These are phyloP conservation scores for Gasterosteus aculeatus DNA, from an alignment of 2,113 vertebrate species.

Conservation along the genomic window DNA sequence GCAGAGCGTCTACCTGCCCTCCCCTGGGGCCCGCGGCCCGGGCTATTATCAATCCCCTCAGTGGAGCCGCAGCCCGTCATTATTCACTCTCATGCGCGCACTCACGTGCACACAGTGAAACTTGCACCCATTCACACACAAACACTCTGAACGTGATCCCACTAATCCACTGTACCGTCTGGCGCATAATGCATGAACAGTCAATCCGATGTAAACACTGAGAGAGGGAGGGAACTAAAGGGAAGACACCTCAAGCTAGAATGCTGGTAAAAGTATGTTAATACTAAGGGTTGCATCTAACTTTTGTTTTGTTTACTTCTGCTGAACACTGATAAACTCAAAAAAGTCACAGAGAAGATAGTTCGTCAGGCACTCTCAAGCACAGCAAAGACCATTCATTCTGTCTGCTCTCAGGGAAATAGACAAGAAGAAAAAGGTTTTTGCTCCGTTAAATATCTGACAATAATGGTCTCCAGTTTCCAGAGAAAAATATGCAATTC, in stretches of 20 bases:
- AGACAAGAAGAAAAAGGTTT: neutral
- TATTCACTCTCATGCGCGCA: constrained; percentile 78
- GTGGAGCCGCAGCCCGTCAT: constrained; percentile 90
- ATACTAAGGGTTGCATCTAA: neutral
- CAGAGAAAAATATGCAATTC: neutral
- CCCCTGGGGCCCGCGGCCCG: constrained; percentile 85
- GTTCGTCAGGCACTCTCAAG: neutral
- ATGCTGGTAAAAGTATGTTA: neutral
- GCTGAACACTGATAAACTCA: neutral
- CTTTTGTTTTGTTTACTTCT: neutral
- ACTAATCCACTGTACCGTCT: constrained; percentile 5
- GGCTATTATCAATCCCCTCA: constrained; percentile 93
- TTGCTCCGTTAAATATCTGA: neutral
- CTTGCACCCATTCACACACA: constrained; percentile 22
- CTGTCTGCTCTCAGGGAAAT: neutral
- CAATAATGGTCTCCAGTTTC: neutral
- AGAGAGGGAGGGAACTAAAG: neutral
- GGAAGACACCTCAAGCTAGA: neutral
- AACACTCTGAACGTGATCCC: constrained; percentile 13
- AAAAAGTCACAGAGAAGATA: neutral
- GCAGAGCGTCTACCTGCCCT: constrained; percentile 95
- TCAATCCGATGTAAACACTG: constrained; percentile 19
- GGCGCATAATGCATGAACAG: constrained; percentile 1
- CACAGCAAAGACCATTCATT: neutral
- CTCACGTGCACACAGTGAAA: constrained; percentile 31